Evolutionary conservation across 23 tunicate species (phyloP).

Genomic region (Aplidium turbinatum): DNA sequence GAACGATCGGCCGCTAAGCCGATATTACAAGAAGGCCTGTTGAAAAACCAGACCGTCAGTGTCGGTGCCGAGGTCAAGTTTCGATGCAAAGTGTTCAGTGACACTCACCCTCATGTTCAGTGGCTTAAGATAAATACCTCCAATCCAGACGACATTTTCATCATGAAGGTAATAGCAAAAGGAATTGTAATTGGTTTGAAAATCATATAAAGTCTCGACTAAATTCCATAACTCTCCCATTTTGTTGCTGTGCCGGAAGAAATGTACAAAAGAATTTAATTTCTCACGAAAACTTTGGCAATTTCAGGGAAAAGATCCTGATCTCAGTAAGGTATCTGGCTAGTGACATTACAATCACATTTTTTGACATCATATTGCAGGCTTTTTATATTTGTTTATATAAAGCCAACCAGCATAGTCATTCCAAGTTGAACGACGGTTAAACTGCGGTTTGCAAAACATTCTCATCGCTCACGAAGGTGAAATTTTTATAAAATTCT

Average conservation of each 20-base stretch:
- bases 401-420: neutral
- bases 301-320: no score
- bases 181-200: no score
- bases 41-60: conserved; percentile 59
- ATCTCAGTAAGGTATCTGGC: neutral
- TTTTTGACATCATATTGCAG: neutral
- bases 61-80: conserved; percentile 59
- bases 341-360: neutral
- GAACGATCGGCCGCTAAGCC: conserved; percentile 70
- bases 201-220: no score
- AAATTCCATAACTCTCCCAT: no score
- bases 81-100: conserved; percentile 73
- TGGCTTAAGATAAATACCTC: conserved; percentile 39
- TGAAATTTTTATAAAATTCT: no score
- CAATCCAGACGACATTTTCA: neutral
- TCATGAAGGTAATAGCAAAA: conserved; percentile 17
- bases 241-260: no score
- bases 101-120: conserved; percentile 80
- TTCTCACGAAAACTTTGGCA: no score
- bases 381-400: neutral
- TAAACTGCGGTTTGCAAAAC: neutral
- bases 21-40: conserved; percentile 25
- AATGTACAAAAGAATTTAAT: no score
- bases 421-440: neutral
- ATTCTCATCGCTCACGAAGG: no score